Percentiles rank a stretch among this genome's conserved stretches.
Evolutionary conservation across 2,888 invertebrate genomes (phyloP).

Genomic region (Carterocephalus palaemon): DNA sequence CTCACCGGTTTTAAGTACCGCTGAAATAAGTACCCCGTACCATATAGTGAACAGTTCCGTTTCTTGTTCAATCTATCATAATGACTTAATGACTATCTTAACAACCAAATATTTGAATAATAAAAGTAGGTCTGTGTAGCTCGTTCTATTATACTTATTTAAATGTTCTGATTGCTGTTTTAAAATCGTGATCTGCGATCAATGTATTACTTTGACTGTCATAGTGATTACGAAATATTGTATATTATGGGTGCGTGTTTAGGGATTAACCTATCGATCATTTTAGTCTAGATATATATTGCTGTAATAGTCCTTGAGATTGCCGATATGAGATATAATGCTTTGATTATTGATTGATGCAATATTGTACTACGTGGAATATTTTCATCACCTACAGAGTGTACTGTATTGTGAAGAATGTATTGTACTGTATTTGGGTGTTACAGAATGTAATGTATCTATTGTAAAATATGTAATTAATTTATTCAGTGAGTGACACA

Average conservation of each 20-base stretch:
- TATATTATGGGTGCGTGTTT: slow-evolving; percentile 11
- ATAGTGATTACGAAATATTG: slow-evolving; percentile 8
- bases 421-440: no score
- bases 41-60: no score
- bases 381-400: no score
- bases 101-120: no score
- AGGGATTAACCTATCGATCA: slow-evolving; percentile 20
- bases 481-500: no score
- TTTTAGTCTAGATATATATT: slow-evolving; percentile 10
- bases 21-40: no score
- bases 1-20: no score
- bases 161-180: neutral
- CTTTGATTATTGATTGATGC: slow-evolving; percentile 8
- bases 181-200: neutral
- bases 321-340: slow-evolving; percentile 11
- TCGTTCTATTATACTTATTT: neutral
- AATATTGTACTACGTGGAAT: slow-evolving; percentile 1
- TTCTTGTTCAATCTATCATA: no score
- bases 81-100: no score
- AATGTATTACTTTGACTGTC: slow-evolving; percentile 1
- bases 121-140: slow-evolving; percentile 1
- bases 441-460: no score
- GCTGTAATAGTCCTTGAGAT: slow-evolving; percentile 18
- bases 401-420: no score
- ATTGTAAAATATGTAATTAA: no score